phyloP scores from a whole-genome alignment of 2,888 invertebrate species.

The Caenorhabditis zanzibari region DNA sequence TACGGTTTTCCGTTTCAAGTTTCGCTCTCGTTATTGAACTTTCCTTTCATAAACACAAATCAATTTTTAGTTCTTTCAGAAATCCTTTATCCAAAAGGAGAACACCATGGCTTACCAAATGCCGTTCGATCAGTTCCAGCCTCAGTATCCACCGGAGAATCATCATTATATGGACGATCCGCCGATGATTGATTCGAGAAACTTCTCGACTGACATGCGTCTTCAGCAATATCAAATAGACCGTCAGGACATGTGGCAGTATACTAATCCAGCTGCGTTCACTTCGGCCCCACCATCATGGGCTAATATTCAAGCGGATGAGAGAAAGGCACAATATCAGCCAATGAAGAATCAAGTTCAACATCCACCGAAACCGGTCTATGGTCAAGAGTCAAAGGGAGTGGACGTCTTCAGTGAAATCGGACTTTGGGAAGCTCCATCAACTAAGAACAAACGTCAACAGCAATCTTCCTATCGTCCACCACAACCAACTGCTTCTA shows the following conservation, averaged over 20 bases:
- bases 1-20: background rate
- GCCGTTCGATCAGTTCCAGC: slow-evolving; percentile 10
- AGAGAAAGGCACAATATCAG: background rate
- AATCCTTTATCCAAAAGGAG: slow-evolving; percentile 27
- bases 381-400: background rate
- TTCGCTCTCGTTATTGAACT: background rate
- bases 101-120: slow-evolving; percentile 24
- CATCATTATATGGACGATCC: background rate
- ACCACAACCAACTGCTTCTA: background rate
- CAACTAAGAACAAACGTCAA: background rate
- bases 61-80: slow-evolving; percentile 11
- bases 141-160: slow-evolving; percentile 10
- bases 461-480: background rate
- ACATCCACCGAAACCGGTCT: background rate
- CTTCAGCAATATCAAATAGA: background rate
- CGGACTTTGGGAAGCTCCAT: slow-evolving; percentile 14
- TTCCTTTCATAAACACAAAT: background rate
- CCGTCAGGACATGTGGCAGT: background rate
- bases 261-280: background rate
- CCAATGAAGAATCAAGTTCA: background rate
- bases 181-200: background rate
- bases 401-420: slow-evolving; percentile 33
- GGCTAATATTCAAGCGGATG: slow-evolving; percentile 22
- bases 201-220: background rate
- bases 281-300: slow-evolving; percentile 31